Percentiles rank a stretch among this genome's conserved stretches.
These are phyloP conservation scores for Sciurus carolinensis DNA, from an alignment of 2,797 vertebrate species.

Conservation along the genomic window DNA sequence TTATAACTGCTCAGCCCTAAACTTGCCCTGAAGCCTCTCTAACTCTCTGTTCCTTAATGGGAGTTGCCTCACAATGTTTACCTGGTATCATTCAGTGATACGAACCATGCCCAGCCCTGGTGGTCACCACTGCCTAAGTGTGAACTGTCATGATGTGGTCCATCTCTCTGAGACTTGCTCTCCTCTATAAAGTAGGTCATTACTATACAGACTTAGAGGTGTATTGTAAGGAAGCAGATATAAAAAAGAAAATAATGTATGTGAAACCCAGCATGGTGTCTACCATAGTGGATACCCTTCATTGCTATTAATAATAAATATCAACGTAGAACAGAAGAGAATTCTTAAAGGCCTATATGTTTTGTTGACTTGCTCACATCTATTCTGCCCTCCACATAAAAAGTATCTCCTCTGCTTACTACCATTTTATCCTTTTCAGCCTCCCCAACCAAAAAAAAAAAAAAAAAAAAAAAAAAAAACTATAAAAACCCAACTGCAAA, in stretches of 20 bases:
- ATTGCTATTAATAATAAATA: neutral
- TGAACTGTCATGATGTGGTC: neutral
- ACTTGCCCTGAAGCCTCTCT: neutral
- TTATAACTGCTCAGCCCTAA: neutral
- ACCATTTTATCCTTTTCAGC: neutral
- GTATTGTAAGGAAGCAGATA: constrained; percentile 6
- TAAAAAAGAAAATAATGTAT: neutral
- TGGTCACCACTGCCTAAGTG: neutral
- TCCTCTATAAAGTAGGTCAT: neutral
- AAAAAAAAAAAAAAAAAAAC: neutral
- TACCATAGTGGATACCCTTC: neutral
- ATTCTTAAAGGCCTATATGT: neutral
- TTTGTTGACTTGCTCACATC: neutral
- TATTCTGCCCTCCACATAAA: neutral
- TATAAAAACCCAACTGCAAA: neutral
- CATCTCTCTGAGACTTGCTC: neutral
- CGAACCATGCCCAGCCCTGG: neutral
- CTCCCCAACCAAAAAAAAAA: neutral
- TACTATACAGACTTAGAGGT: neutral
- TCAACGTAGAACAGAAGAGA: neutral
- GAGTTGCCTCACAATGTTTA: neutral
- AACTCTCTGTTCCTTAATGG: accelerated
- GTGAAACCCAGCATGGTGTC: neutral
- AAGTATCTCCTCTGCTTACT: neutral
- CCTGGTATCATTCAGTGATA: neutral